Percentiles rank a stretch among this genome's conserved stretches.
Conservation (phyloP, 2,113 vertebrate species). For the Salvator merianae region DNA sequence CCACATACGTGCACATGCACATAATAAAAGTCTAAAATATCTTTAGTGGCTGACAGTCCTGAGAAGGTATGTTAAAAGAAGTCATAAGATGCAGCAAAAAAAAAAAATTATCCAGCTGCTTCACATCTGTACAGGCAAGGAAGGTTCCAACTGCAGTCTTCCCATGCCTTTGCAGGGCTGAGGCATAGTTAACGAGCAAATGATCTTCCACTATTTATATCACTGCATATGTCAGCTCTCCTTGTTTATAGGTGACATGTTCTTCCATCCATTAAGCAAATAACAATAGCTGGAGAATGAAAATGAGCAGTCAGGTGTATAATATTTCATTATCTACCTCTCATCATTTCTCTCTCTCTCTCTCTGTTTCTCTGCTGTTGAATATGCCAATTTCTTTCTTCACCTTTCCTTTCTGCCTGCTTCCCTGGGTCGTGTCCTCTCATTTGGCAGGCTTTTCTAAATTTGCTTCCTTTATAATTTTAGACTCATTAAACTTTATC, state of each 20-base stretch:
- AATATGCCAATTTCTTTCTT: constrained; percentile 18
- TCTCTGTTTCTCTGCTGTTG: constrained; percentile 14
- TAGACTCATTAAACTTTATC: constrained; percentile 6
- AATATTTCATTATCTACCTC: constrained; percentile 20
- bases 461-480: not conserved
- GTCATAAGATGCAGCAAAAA: not conserved
- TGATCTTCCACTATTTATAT: not conserved
- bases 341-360: constrained; percentile 7
- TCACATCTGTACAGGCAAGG: not conserved
- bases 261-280: constrained; percentile 10
- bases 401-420: constrained; percentile 5
- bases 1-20: not conserved
- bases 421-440: not conserved
- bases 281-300: constrained; percentile 29
- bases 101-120: not conserved
- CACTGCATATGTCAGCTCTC: not conserved
- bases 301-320: constrained; percentile 34
- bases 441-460: not conserved
- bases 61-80: not conserved
- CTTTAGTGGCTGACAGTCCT: not conserved
- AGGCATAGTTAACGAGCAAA: rapidly evolving
- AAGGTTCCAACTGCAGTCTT: not conserved
- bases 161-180: not conserved
- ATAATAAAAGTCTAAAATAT: not conserved
- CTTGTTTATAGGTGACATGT: not conserved